Evolutionary conservation across 2,113 vertebrate species (phyloP).

Genomic region (Labeo rohita): DNA sequence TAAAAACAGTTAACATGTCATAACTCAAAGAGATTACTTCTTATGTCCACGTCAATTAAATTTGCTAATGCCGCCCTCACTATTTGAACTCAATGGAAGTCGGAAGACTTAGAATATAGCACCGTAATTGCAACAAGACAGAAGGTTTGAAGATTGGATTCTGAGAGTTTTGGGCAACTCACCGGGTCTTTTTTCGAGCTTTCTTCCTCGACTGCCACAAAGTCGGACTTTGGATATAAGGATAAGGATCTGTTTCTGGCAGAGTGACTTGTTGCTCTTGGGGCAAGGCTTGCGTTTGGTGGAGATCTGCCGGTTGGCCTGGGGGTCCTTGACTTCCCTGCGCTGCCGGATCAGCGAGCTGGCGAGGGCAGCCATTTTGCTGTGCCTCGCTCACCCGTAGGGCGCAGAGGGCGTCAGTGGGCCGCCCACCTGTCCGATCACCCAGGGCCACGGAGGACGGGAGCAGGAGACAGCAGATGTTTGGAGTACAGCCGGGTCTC

Average conservation of each 20-base stretch:
- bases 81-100: background rate
- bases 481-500: background rate
- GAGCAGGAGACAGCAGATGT: slow-evolving; percentile 36
- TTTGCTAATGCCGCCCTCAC: background rate
- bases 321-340: slow-evolving; percentile 86
- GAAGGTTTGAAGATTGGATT: background rate
- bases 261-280: slow-evolving; percentile 89
- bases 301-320: slow-evolving; percentile 81
- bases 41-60: background rate
- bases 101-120: background rate
- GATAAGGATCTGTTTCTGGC: slow-evolving; percentile 89
- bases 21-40: slow-evolving; percentile 5
- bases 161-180: background rate
- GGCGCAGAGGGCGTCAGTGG: slow-evolving; percentile 72
- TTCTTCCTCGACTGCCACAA: slow-evolving; percentile 83
- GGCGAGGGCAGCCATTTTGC: slow-evolving; percentile 88
- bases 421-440: slow-evolving; percentile 71
- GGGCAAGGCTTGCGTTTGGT: slow-evolving; percentile 87
- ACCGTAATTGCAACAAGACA: background rate
- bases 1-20: background rate
- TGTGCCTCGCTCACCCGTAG: slow-evolving; percentile 65
- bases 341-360: slow-evolving; percentile 89
- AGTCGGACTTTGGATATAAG: slow-evolving; percentile 89
- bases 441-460: slow-evolving; percentile 68
- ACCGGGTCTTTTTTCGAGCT: slow-evolving; percentile 84